A percentile compares a stretch with the other conserved stretches of the same genome.
Conservation (phyloP, 1,140 invertebrate genomes). For the Pogonus chalceus region DNA sequence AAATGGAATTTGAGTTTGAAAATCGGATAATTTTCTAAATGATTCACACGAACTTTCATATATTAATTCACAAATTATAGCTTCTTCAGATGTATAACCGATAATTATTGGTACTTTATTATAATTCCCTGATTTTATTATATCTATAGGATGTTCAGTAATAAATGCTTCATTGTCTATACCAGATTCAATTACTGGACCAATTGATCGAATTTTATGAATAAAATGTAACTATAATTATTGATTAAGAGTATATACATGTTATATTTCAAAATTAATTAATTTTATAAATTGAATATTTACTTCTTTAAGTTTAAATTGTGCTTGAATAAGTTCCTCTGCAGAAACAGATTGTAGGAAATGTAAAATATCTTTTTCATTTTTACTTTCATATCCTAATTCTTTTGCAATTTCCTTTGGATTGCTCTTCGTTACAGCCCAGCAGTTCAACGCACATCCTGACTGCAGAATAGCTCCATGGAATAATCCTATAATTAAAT, state of each 20-base stretch:
- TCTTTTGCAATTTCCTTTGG: constrained; percentile 16
- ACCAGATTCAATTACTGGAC: constrained; percentile 38
- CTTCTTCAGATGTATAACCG: constrained; percentile 35
- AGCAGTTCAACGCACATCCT: constrained; percentile 32
- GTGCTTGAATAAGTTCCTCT: constrained; percentile 5
- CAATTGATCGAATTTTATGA: constrained; percentile 33
- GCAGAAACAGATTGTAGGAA: not conserved
- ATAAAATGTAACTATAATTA: constrained; percentile 34
- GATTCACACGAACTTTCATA: not conserved
- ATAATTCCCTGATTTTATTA: constrained; percentile 34
- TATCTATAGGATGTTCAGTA: constrained; percentile 28
- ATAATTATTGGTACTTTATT: constrained; percentile 35
- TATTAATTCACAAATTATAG: constrained; percentile 16
- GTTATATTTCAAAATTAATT: too few relatives aligned
- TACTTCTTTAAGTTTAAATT: constrained; percentile 13
- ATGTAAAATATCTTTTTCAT: not conserved
- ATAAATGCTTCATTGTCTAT: constrained; percentile 29
- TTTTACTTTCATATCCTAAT: constrained; percentile 16
- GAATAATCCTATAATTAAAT: constrained; percentile 37
- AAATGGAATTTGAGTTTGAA: constrained; percentile 38
- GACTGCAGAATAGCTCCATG: constrained; percentile 50
- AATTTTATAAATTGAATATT: not conserved
- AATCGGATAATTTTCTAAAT: constrained; percentile 22
- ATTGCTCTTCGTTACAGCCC: constrained; percentile 19
- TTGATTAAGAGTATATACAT: constrained; percentile 19